Percentiles rank a stretch among this genome's conserved stretches.
Evolutionary conservation across 2,113 vertebrate genomes (phyloP).

Genomic region (Nematolebias whitei): DNA sequence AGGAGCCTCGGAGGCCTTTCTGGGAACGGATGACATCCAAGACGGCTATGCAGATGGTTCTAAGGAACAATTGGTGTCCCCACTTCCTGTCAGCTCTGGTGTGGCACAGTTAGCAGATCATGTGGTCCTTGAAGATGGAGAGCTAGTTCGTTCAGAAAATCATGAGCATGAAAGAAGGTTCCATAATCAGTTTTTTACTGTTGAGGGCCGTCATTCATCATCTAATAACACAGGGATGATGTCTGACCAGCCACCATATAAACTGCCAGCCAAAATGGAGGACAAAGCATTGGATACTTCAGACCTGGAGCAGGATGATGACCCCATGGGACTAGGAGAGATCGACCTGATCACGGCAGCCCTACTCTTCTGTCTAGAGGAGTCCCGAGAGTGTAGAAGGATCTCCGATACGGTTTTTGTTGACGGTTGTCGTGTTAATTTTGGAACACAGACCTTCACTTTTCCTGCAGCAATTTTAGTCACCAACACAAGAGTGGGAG

Average conservation of each 20-base stretch:
- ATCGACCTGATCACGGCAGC: slow-evolving; percentile 96
- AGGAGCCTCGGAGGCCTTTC: slow-evolving; percentile 71
- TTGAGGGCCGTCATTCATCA: slow-evolving; percentile 79
- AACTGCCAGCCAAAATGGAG: slow-evolving; percentile 83
- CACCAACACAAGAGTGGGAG: slow-evolving; percentile 95
- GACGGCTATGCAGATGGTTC: slow-evolving; percentile 20
- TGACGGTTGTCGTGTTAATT: slow-evolving; percentile 87
- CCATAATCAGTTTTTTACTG: slow-evolving; percentile 80
- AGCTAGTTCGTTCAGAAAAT: slow-evolving; percentile 66
- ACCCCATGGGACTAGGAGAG: slow-evolving; percentile 93
- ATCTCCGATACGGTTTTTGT: slow-evolving; percentile 91
- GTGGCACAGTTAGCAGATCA: slow-evolving; percentile 54
- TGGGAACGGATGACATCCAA: slow-evolving; percentile 52
- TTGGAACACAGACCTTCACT: slow-evolving; percentile 96
- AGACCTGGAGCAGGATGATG: slow-evolving; percentile 90
- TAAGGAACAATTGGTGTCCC: slow-evolving; percentile 60
- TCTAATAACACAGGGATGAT: slow-evolving; percentile 74
- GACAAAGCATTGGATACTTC: slow-evolving; percentile 95
- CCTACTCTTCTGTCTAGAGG: slow-evolving; percentile 92
- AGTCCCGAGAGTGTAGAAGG: slow-evolving; percentile 90
- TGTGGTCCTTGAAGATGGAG: slow-evolving; percentile 53
- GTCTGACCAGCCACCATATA: slow-evolving; percentile 72
- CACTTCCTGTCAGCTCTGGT: slow-evolving; percentile 40
- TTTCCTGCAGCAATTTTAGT: slow-evolving; percentile 94
- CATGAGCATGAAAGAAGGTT: slow-evolving; percentile 78